Evolutionary conservation across 2,797 vertebrate species (phyloP).

Genomic region (Siniperca obscura): DNA sequence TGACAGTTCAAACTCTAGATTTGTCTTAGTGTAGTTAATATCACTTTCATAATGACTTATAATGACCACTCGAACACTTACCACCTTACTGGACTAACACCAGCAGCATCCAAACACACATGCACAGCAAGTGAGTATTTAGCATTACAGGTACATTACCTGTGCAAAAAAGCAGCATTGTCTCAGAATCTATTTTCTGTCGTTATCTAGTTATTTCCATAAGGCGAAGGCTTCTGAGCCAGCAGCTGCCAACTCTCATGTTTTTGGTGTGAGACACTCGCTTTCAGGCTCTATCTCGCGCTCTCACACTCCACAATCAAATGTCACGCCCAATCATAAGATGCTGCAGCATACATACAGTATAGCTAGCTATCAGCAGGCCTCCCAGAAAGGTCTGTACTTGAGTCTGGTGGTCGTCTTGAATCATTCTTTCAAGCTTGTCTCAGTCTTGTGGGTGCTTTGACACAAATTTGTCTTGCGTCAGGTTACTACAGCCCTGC

Average conservation of each 20-base stretch:
- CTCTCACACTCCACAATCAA: neutral
- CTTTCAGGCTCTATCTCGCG: neutral
- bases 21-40: neutral
- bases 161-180: neutral
- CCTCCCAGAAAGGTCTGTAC: neutral
- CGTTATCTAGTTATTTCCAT: neutral
- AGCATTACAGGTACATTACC: neutral
- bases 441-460: neutral
- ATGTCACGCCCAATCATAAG: neutral
- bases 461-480: neutral
- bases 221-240: neutral
- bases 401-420: neutral
- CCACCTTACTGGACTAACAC: neutral
- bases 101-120: constrained; percentile 3
- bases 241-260: neutral
- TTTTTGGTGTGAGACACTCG: neutral
- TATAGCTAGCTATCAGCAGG: neutral
- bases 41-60: neutral
- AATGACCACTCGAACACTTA: neutral
- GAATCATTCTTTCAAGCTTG: neutral
- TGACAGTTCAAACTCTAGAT: neutral
- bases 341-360: neutral
- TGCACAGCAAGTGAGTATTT: neutral
- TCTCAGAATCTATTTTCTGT: neutral
- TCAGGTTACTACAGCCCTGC: neutral